These are phyloP conservation scores for Triops longicaudatus DNA, from an alignment of 1,140 invertebrate species.

Conservation along the genomic window DNA sequence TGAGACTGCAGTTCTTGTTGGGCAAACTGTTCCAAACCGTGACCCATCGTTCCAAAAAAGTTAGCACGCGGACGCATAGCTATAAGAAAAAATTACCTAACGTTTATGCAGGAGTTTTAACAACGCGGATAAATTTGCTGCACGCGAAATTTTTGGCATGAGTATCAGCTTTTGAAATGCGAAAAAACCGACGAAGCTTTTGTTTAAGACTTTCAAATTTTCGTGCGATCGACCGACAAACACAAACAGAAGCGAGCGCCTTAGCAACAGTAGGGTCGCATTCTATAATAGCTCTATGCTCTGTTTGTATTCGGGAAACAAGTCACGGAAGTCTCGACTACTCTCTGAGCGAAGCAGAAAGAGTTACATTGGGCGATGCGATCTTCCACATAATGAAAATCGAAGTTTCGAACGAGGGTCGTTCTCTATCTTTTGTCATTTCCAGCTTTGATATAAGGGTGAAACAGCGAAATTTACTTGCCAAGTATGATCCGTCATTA, in stretches of 20 bases:
- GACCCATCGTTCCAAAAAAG: constrained; percentile 29
- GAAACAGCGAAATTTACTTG: no score
- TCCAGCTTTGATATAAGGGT: no score
- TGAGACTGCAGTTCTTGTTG: constrained; percentile 22
- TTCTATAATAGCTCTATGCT: neutral
- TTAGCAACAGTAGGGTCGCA: neutral
- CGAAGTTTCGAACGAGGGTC: no score
- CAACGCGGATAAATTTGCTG: neutral
- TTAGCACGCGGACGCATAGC: neutral
- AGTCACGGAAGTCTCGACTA: neutral
- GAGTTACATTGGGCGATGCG: no score
- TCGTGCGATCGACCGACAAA: neutral
- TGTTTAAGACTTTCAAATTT: neutral
- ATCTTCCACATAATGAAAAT: no score
- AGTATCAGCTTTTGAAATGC: no score
- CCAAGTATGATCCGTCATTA: no score
- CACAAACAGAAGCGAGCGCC: neutral
- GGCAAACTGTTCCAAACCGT: constrained; percentile 26
- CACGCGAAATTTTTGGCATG: no score
- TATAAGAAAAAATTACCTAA: neutral
- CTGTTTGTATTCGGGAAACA: neutral
- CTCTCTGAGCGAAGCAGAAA: no score
- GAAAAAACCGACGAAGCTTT: no score
- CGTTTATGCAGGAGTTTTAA: neutral
- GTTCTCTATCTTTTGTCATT: no score